These are phyloP conservation scores for Ips nitidus DNA, from an alignment of 1,140 invertebrate species.

Conservation along the genomic window DNA sequence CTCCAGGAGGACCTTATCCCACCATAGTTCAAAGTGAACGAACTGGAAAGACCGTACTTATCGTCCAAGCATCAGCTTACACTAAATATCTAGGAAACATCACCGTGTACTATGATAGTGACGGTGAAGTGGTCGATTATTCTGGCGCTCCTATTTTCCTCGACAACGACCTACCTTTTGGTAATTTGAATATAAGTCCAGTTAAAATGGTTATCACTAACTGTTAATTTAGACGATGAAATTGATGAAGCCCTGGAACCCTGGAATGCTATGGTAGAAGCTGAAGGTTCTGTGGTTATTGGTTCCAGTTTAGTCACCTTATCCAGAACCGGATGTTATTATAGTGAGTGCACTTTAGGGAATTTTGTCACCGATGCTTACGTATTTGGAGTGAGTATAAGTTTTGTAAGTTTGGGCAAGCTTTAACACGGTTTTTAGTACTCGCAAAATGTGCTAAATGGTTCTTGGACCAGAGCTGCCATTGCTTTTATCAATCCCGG, in stretches of 20 bases:
- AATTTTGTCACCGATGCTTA: conserved; percentile 74
- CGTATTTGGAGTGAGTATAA: conserved; percentile 58
- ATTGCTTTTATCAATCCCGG: conserved; percentile 72
- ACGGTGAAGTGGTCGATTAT: conserved; percentile 68
- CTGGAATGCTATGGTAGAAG: conserved; percentile 63
- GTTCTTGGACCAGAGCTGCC: conserved; percentile 66
- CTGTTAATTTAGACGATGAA: conserved; percentile 42
- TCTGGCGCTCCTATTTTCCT: conserved; percentile 76
- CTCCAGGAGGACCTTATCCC: conserved; percentile 59
- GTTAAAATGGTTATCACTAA: neutral
- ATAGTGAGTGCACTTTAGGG: conserved; percentile 73
- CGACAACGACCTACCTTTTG: conserved; percentile 62
- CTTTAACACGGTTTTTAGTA: conserved; percentile 44
- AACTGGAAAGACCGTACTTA: conserved; percentile 62
- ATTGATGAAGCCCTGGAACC: conserved; percentile 57
- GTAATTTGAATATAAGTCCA: conserved; percentile 51
- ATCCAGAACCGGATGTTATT: conserved; percentile 58
- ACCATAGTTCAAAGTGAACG: conserved; percentile 43
- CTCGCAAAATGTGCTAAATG: conserved; percentile 46
- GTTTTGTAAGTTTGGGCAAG: neutral
- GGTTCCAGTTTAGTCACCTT: conserved; percentile 61
- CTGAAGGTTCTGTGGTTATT: conserved; percentile 58
- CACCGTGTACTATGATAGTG: conserved; percentile 70
- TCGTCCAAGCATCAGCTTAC: conserved; percentile 70
- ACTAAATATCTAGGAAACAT: conserved; percentile 76